Conservation (phyloP, 2,113 vertebrate genomes). For the Tiliqua scincoides region DNA sequence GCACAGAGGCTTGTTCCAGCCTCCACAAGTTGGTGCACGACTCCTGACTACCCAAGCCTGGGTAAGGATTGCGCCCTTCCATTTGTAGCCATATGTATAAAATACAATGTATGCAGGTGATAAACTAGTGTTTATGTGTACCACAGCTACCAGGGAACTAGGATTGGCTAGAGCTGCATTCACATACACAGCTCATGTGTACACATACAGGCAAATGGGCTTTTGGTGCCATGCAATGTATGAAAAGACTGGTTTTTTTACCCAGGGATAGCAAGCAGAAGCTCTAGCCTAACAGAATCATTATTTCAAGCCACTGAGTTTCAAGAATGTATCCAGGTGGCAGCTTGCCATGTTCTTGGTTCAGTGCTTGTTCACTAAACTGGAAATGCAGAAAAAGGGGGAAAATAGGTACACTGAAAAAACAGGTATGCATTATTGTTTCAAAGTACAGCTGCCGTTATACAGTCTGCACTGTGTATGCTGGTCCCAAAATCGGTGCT, state of each 20-base stretch:
- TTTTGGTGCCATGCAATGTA: background rate
- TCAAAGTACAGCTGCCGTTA: background rate
- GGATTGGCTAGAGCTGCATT: background rate
- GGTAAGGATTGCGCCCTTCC: background rate
- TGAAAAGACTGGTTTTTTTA: conserved; percentile 2
- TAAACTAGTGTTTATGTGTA: background rate
- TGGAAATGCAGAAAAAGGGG: background rate
- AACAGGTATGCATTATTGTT: background rate
- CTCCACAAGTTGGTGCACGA: too few species aligned
- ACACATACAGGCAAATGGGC: background rate
- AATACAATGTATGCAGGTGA: background rate
- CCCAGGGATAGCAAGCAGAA: background rate
- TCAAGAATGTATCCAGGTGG: conserved; percentile 10
- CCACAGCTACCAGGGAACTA: background rate
- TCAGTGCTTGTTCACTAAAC: background rate
- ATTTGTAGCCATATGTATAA: background rate
- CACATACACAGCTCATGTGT: background rate
- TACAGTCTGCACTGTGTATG: background rate
- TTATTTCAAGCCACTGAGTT: conserved; percentile 11
- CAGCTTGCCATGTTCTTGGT: conserved; percentile 5
- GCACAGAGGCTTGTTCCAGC: too few species aligned
- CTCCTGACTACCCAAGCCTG: too few species aligned
- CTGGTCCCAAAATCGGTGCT: background rate
- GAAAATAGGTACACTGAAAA: background rate
- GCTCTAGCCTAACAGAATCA: background rate